A percentile compares a stretch with the other conserved stretches of the same genome.
These are phyloP conservation scores for Stenotaenia linearis DNA, from an alignment of 2,888 invertebrate genomes.

Conservation along the genomic window DNA sequence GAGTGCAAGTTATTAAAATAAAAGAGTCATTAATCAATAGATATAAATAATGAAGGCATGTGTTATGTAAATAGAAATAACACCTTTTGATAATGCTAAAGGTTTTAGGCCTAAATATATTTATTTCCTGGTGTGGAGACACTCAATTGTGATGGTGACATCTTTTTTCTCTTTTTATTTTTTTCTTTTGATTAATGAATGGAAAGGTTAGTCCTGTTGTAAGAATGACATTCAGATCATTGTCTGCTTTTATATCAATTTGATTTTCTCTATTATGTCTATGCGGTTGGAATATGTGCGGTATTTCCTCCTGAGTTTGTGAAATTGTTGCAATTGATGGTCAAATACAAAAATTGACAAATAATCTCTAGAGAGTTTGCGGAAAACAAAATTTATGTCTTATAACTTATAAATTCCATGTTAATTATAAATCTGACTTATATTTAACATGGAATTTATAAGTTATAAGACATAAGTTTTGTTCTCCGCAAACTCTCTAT, in stretches of 20 bases:
- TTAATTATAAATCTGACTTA: no score
- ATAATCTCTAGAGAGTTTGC: no score
- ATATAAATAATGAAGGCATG: slow-evolving; percentile 4
- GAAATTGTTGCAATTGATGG: no score
- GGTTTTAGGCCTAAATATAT: background rate
- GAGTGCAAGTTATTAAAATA: background rate
- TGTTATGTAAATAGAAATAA: slow-evolving; percentile 11
- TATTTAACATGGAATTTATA: no score
- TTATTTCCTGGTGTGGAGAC: slow-evolving; percentile 11
- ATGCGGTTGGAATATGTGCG: no score
- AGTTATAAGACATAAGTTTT: no score
- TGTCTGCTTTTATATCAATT: background rate
- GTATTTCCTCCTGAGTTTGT: no score
- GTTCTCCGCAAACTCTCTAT: no score
- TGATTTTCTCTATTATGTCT: background rate
- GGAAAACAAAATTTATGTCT: no score
- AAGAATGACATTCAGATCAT: background rate
- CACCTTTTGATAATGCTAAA: slow-evolving; percentile 1
- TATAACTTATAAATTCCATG: no score
- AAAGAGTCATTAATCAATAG: slow-evolving; percentile 15
- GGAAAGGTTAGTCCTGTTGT: background rate
- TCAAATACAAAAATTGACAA: no score
- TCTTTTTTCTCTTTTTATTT: background rate
- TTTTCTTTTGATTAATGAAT: background rate
- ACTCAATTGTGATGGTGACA: slow-evolving; percentile 1